Evolutionary conservation across 2,797 vertebrate genomes (phyloP), one percentile per base, ranked within the genome.

Genomic region (Enteromius afrohamiltoni): DNA sequence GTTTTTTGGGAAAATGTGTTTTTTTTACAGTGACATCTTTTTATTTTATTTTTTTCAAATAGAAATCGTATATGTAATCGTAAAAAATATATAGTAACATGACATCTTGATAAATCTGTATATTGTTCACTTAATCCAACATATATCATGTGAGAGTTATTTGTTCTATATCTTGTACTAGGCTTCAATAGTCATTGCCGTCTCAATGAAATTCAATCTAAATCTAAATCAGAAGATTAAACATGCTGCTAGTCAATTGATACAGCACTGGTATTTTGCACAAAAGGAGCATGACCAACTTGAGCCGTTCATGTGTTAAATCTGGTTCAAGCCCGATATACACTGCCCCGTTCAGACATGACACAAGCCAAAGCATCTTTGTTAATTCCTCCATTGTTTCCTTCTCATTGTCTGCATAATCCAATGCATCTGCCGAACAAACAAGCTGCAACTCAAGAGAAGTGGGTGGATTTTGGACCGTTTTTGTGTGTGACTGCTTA

Each of bases 321-420:
- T 68, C 26, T 64, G 58, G 77, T 31, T 34, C 62, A 82, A 58
- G 75, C 74, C 23, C 76, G 60, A 47, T 71, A 60, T 69, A 51
- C 77, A 76, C 62, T 88, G 87, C 81, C 86, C 86, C 83, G 74
- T 74, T 77, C 79, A 85, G 74, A 37, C 55, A 83, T 84, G 83
- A 68, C 77, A 53, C 85, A 82, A 88, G 78, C 85, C 69, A 71
- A 80, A 86, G 76, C 58, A 79, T 60, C 75, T 77, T 68, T 34
- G 65, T 82, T 86, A 78, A 85, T 87, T 80, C 86, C 79, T 40
- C 84, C 42, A 85, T 89, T 89, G 88, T 90, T 80, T 76, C 23
- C n/a, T 78, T 13, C 45, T 58, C 42, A 85, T 84, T 89, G 86
- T 88, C 73, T 80, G 71, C n/a, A 42, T 71, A 81, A 83, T 83